These are phyloP conservation scores for Remorina albescens DNA, from an alignment of 2,797 vertebrate species.

Conservation along the genomic window DNA sequence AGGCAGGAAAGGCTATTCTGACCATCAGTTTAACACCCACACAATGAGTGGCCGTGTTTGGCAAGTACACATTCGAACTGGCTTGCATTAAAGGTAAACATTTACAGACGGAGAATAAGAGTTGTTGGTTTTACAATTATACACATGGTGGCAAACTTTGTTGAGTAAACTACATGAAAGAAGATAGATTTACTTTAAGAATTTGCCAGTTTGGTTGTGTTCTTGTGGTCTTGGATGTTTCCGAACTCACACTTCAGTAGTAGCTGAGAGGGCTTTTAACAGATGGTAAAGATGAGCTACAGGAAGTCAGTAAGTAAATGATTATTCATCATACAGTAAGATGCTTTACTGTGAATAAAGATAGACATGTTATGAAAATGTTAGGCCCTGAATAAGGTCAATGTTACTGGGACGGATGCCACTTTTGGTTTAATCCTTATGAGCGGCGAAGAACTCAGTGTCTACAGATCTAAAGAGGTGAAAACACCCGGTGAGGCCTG, in stretches of 20 bases:
- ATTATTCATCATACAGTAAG: constrained; percentile 43
- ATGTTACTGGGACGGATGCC: constrained; percentile 12
- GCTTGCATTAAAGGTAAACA: constrained; percentile 29
- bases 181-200: constrained; percentile 8
- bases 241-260: constrained; percentile 28
- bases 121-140: constrained; percentile 23
- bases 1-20: constrained; percentile 61
- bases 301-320: constrained; percentile 48
- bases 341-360: constrained; percentile 45
- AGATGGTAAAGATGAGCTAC: constrained; percentile 52
- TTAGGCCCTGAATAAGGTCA: constrained; percentile 20
- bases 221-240: constrained; percentile 44
- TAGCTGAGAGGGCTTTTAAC: constrained; percentile 47
- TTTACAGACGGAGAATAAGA: constrained; percentile 24
- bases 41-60: background rate
- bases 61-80: constrained; percentile 35
- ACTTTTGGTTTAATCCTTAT: constrained; percentile 21
- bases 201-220: constrained; percentile 29
- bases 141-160: constrained; percentile 19
- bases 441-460: constrained; percentile 29
- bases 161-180: constrained; percentile 29
- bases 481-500: constrained; percentile 61
- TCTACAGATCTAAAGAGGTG: constrained; percentile 55
- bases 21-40: constrained; percentile 62
- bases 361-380: constrained; percentile 29